Evolutionary conservation across 2,888 invertebrate species (phyloP).

Genomic region (Andrena haemorrhoa): DNA sequence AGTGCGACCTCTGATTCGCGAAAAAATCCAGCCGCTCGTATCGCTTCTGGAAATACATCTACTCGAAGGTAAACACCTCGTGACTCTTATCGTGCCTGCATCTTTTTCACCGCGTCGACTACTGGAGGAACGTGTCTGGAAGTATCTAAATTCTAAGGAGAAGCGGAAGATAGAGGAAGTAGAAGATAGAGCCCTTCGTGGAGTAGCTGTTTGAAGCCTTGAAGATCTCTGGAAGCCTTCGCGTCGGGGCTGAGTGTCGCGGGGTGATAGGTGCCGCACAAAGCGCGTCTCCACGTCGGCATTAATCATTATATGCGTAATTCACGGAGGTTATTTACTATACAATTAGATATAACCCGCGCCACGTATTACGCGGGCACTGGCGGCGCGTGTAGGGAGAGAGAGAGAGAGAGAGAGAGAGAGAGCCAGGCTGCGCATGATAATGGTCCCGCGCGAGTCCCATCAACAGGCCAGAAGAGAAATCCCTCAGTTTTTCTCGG

Average conservation of each 20-base stretch:
- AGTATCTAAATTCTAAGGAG: slow-evolving; percentile 9
- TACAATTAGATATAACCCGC: slow-evolving; percentile 69
- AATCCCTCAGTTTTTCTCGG: slow-evolving; percentile 65
- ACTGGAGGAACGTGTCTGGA: neutral
- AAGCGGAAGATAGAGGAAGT: no score
- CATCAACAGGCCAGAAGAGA: slow-evolving; percentile 63
- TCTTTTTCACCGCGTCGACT: neutral
- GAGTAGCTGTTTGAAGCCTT: no score
- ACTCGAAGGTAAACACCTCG: neutral
- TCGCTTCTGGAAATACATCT: neutral
- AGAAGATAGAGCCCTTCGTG: no score
- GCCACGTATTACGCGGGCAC: slow-evolving; percentile 52
- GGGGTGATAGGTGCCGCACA: slow-evolving; percentile 68
- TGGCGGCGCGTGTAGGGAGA: slow-evolving; percentile 21
- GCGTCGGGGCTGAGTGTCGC: slow-evolving; percentile 65
- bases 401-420: neutral
- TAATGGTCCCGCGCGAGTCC: slow-evolving; percentile 65
- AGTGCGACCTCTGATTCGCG: neutral
- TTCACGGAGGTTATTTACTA: slow-evolving; percentile 70
- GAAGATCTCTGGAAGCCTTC: no score
- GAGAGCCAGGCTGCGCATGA: slow-evolving; percentile 53
- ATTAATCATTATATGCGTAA: slow-evolving; percentile 68
- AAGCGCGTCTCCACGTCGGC: slow-evolving; percentile 61
- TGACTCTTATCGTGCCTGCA: neutral
- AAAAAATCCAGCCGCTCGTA: neutral